These are phyloP conservation scores for Patiria miniata DNA, from an alignment of 35 echinoderm and acorn worm genomes.

Conservation along the genomic window DNA sequence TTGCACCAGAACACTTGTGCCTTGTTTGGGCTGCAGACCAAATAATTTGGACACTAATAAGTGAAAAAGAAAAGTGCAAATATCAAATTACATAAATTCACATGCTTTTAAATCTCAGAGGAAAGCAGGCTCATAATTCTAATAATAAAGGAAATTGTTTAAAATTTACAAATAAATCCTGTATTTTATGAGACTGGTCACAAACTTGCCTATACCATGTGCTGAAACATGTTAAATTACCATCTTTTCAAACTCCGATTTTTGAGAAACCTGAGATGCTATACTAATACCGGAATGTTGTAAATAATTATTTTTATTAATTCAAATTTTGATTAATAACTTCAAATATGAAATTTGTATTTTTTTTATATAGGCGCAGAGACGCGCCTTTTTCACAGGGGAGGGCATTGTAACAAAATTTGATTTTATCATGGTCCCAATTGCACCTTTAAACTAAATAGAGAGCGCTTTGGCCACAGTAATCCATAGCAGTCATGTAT, in stretches of 20 bases:
- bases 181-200: neutral
- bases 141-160: neutral
- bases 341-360: neutral
- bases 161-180: neutral
- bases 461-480: too few species aligned
- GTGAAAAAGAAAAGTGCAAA: neutral
- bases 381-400: neutral
- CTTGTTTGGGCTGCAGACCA: constrained; percentile 5
- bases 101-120: neutral
- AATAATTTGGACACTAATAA: neutral
- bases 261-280: neutral
- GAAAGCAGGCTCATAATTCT: neutral
- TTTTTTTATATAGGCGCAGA: neutral
- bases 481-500: too few species aligned
- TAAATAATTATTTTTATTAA: neutral
- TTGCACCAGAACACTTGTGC: neutral
- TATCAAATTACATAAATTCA: neutral
- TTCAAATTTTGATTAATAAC: neutral
- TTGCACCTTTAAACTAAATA: too few species aligned
- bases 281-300: neutral
- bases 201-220: neutral
- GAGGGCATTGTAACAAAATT: neutral
- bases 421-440: too few species aligned
- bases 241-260: neutral
- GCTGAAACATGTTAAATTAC: neutral